Evolutionary conservation across 1,140 invertebrate species (phyloP), one percentile per base, ranked within the genome.

Genomic region (Gonatopus flavifemur): DNA sequence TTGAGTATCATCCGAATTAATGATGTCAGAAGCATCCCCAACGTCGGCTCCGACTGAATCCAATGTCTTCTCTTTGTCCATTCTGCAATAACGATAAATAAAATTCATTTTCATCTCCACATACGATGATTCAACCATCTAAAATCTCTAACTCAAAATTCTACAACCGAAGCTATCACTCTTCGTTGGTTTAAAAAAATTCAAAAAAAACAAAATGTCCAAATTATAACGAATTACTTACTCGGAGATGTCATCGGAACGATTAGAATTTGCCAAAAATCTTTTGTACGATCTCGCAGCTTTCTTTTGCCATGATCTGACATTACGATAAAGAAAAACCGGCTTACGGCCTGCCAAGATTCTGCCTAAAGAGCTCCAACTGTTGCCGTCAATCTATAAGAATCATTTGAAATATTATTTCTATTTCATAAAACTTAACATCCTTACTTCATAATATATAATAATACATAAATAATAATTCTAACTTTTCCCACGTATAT

Each of bases 251-350:
- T 70, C 71, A 8, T 73, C 67, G 6, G 64, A 51, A 58, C 67
- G 66, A 46, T 55, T 56, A 10, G 46, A 5, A 33, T 45, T 59
- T 16, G 52, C 31, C n/a, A 56, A 41, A 46, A 58, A 43, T 43
- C 62, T 44, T 31, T 59, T 63, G 64, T 62, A 69, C 55, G 67
- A 70, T 54, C 52, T 70, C 9, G 66, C 67, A n/a, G 72, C 72
- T 22, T 60, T 67, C 30, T 66, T 70, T 49, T 67, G 69, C 67
- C 79, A 83, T n/a, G 75, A 73, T 35, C 78, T 72, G 20, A 83
- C 70, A 66, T 83, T 87, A 66, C 86, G 80, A 39, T 79, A 78
- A 18, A 88, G 70, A 70, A 87, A 88, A 20, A 87, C 79, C 15
- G 85, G 83, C 62, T 86, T 88, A 55, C 79, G 76, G 62, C 75